These are phyloP conservation scores for Cyprinodon tularosa DNA, from an alignment of 2,113 vertebrate genomes.

Conservation along the genomic window DNA sequence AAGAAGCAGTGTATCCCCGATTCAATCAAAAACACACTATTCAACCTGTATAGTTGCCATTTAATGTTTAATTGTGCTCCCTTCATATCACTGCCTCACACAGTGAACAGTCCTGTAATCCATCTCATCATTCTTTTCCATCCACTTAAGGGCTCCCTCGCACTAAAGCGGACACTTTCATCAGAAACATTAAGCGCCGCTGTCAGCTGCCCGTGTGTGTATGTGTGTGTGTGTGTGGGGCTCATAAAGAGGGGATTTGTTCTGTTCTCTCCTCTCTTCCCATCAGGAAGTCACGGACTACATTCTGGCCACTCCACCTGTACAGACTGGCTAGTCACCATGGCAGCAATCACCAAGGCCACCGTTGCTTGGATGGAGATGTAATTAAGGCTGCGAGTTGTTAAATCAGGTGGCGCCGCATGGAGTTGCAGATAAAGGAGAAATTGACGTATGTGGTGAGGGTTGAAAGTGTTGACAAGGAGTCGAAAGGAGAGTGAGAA, in stretches of 20 bases:
- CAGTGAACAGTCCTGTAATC: slow-evolving; percentile 56
- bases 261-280: slow-evolving; percentile 65
- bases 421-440: slow-evolving; percentile 66
- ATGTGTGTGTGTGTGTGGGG: slow-evolving; percentile 26
- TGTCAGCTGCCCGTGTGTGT: slow-evolving; percentile 43
- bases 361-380: slow-evolving; percentile 68
- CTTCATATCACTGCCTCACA: slow-evolving; percentile 39
- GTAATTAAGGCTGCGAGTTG: slow-evolving; percentile 71
- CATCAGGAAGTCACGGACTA: slow-evolving; percentile 67
- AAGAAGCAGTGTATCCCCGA: slow-evolving; percentile 23
- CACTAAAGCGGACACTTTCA: slow-evolving; percentile 53
- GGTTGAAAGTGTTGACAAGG: slow-evolving; percentile 39
- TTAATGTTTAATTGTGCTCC: slow-evolving; percentile 46
- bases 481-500: slow-evolving; percentile 25
- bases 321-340: slow-evolving; percentile 76
- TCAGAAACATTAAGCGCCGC: slow-evolving; percentile 57
- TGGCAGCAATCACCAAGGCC: slow-evolving; percentile 76
- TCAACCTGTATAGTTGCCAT: slow-evolving; percentile 33
- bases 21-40: slow-evolving; percentile 51
- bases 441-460: slow-evolving; percentile 49
- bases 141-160: slow-evolving; percentile 41
- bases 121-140: slow-evolving; percentile 51
- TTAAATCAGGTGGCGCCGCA: slow-evolving; percentile 67
- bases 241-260: slow-evolving; percentile 73
- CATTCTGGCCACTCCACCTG: slow-evolving; percentile 77